Base-by-base conservation (phyloP, 2,888 invertebrate genomes). In the Stratiomys singularior region DNA sequence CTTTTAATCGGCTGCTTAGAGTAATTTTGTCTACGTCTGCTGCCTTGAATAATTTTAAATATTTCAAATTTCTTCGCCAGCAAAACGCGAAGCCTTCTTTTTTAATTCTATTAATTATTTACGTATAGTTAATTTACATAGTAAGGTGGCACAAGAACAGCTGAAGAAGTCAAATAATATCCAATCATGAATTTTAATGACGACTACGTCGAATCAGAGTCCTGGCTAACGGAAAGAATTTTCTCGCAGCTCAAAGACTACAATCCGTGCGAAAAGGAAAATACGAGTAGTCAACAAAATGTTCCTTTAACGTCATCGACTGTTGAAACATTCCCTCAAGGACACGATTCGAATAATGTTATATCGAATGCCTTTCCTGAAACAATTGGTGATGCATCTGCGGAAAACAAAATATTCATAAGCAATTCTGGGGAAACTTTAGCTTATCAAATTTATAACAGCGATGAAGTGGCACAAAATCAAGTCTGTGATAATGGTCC, bases 171-270 rank as follows among this genome's bases (percentile, higher is more conserved):
- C 13, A 18, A 21, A n/a, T 9, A 9, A 23, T 47, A 25, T 25
- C 27, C 46, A 71, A 25, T 71, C 11, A 71, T 71, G 71, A 80
- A 88, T 88, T 87, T 87, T 81, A 67, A 78, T 58, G 82, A 81
- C 23, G 82, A 82, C 30, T 82, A 82, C 37, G 78, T 79, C 15
- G 81, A 80, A 78, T 82, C 83, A 0, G 77, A 78, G 56, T 82
- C 82, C 27, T 83, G 83, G 83, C 76, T 84, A 7, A 82, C 83
- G 0, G 83, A 84, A 46, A 82, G 83, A 79, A 79, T 83, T 11
- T 83, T 83, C 76, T 82, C 83, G 0, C 83, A 83, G 30, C 76
- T 83, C 4, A 84, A 82, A 78, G 83, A 83, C 66, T 83, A 83
- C 25, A 83, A 83, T 79, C 77, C 77, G 18, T 46, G 27, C n/a